phyloP scores from a whole-genome alignment of 2,797 vertebrate species.

The Brachymystax lenok region DNA sequence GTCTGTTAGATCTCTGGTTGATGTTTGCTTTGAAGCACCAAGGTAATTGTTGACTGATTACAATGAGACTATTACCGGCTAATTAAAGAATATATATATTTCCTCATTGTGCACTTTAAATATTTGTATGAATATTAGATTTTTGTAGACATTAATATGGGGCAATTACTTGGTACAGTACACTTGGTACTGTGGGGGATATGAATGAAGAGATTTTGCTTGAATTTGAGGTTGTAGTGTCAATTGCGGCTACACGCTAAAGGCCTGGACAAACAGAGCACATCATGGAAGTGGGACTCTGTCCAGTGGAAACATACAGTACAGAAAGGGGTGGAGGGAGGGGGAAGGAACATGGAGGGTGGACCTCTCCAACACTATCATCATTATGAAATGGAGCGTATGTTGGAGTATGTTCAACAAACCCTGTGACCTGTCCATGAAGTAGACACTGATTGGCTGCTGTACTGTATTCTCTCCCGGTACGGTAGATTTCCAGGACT shows the following conservation, averaged over 20 bases:
- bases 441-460: not conserved
- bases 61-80: not conserved
- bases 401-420: constrained; percentile 8
- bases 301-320: not conserved
- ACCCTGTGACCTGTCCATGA: constrained; percentile 14
- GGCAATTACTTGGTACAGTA: not conserved
- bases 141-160: not conserved
- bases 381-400: not conserved
- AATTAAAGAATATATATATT: too few relatives aligned
- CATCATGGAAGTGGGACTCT: not conserved
- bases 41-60: not conserved
- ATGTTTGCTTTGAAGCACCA: not conserved
- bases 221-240: not conserved
- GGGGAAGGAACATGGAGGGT: not conserved
- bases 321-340: not conserved
- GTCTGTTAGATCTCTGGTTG: not conserved
- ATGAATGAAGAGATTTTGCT: not conserved
- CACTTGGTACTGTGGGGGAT: not conserved
- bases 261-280: not conserved
- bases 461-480: constrained; percentile 1
- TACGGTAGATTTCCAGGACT: constrained; percentile 12
- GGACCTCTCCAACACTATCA: not conserved
- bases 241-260: not conserved
- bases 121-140: not conserved
- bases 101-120: not conserved